A percentile compares a stretch with the other conserved stretches of the same genome.
Conservation (phyloP, 2,888 invertebrate genomes). For the Drosophila robusta region DNA sequence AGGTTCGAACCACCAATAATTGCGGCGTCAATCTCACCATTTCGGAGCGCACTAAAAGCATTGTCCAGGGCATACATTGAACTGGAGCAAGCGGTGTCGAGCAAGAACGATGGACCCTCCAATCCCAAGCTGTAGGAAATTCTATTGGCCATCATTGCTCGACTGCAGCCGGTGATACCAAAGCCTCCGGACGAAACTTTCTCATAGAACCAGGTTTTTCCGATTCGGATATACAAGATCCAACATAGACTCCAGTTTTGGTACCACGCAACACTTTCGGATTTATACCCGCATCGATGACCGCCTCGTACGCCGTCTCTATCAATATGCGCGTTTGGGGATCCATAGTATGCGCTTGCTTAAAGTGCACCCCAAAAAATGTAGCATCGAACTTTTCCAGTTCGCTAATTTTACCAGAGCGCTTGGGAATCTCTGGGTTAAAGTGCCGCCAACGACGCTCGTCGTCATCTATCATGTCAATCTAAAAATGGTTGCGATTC, state of each 20-base stretch:
- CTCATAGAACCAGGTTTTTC: conserved; percentile 90
- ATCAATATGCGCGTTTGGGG: conserved; percentile 92
- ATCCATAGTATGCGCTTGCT: conserved; percentile 91
- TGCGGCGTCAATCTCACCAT: conserved; percentile 94
- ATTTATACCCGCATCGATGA: conserved; percentile 90
- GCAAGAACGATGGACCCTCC: conserved; percentile 94
- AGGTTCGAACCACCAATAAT: conserved; percentile 95
- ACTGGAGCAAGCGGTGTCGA: conserved; percentile 98
- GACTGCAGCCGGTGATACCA: conserved; percentile 89
- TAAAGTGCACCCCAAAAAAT: conserved; percentile 91
- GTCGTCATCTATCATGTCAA: conserved; percentile 93
- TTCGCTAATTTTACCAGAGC: conserved; percentile 90
- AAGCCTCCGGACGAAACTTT: conserved; percentile 86
- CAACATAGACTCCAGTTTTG: conserved; percentile 91
- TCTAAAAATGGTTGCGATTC: conserved; percentile 82
- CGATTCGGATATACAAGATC: conserved; percentile 90
- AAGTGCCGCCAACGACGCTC: conserved; percentile 90
- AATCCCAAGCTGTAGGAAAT: conserved; percentile 95
- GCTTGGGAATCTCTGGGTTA: conserved; percentile 91
- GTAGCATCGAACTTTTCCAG: conserved; percentile 91
- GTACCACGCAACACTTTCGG: conserved; percentile 88
- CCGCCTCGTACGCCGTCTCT: conserved; percentile 92
- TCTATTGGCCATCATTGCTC: conserved; percentile 96
- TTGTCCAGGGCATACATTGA: conserved; percentile 94
- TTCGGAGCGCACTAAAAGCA: conserved; percentile 90